Base-by-base conservation (phyloP, 2,888 invertebrate species). In the Tupiocoris notatus region DNA sequence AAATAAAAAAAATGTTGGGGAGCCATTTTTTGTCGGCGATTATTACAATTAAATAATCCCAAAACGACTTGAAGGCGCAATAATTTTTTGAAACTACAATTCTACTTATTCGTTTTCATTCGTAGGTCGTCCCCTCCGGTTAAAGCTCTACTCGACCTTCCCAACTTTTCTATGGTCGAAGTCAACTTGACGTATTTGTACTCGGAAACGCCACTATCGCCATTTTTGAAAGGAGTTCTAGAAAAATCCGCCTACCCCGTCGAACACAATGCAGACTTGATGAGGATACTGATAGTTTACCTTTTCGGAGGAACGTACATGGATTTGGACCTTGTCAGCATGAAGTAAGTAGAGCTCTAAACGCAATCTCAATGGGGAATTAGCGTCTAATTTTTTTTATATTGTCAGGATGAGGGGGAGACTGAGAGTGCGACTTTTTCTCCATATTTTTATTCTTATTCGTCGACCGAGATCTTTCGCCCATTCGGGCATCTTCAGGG, bases 221-320 rank as follows among this genome's bases (percentile, higher is more conserved):
- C 7, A 12, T 57, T 74, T 39, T 23, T 64, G n/a, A 17, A 21
- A 6, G 75, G 75, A 1, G 64, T 24, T 22, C 65, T 79, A 2
- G 57, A 71, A 3, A 12, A 67, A 25, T 77, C 77, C 12, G 17
- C 22, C 3, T 78, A 73, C 23, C 78, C 77, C n/a, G 66, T 78
- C 9, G 79, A 77, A 39, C 79, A 79, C 59, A 76, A 74, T 17
- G 75, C 78, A 17, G 79, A 79, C 24, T 65, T 78, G 2, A 25
- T 79, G 0, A 17, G 79, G n/a, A 24, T 79, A 7, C 56, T 77
- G 17, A 18, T 77, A 12, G 59, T 79, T 56, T 79, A 77, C 71
- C 70, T 66, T 7, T 79, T 57, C 56, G 79, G 79, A 1, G 79
- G 79, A 7, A 79, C 78, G 1, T 79, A 79, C 64, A 67, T 79